Evolutionary conservation across 1,140 invertebrate species (phyloP), one percentile per base, ranked within the genome.

Genomic region (Drosophila bocki): DNA sequence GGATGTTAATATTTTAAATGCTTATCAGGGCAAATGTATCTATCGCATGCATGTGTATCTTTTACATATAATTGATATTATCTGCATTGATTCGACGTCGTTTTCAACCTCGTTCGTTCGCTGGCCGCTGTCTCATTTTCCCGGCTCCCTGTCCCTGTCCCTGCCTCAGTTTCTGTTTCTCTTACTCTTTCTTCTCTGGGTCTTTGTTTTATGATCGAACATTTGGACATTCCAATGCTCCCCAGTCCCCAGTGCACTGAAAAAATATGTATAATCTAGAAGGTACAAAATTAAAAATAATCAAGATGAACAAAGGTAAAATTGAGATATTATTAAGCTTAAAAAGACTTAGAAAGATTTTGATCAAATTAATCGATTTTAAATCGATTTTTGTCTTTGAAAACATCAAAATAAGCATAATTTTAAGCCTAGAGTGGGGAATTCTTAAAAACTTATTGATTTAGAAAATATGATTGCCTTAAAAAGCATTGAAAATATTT

Each of bases 1-100:
- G 82, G 82, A 68, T 80, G 84, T 84, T 87, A 75, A 87, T 87
- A 87, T 88, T 88, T 87, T 88, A 87, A 87, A 88, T 88, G 77
- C 84, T 87, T 87, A 87, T 87, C 84, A 62, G 72, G 61, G 41
- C 68, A 75, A 78, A 69, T 78, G 84, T 88, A 87, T 87, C 84
- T 87, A 87, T 84, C 80, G 70, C 72, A 70, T 88, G 80, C 74
- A 67, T 88, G 77, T 84, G 80, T 87, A 88, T 87, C 84, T 88
- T 80, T 88, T 87, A 87, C 84, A 87, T 90, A 87, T 87, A 87
- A 87, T 87, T 87, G 84, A 87, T 87, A 87, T 88, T 87, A 87
- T 87, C 84, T 87, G 80, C 84, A 87, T 87, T 87, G 84, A 88
- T 88, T 88, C 63, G 77, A 87, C 58, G 53, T 83, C 63, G 76